These are phyloP conservation scores for Bursaphelenchus okinawaensis DNA, from an alignment of 2,888 invertebrate genomes.

Conservation along the genomic window DNA sequence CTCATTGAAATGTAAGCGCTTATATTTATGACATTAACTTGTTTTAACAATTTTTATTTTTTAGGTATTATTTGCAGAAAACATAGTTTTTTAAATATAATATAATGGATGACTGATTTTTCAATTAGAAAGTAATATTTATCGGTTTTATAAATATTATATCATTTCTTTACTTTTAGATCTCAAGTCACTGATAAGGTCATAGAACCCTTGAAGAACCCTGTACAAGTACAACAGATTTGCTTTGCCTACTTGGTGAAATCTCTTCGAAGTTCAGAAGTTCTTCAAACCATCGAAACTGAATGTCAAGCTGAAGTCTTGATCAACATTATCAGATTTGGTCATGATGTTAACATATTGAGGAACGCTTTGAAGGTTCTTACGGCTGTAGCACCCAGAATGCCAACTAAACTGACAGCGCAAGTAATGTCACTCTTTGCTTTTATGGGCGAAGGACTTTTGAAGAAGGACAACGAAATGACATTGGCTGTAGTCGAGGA, in stretches of 20 bases:
- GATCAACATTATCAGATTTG: conserved; percentile 64
- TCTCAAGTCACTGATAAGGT: not conserved
- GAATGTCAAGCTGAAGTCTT: conserved; percentile 16
- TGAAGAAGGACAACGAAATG: conserved; percentile 61
- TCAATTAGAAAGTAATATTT: not conserved
- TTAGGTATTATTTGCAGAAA: no score
- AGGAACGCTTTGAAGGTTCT: conserved; percentile 82
- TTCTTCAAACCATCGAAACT: not conserved
- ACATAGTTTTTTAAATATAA: no score
- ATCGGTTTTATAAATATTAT: no score
- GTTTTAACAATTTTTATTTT: no score
- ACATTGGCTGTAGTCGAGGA: conserved; percentile 48
- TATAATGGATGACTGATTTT: no score
- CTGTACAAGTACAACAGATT: conserved; percentile 64
- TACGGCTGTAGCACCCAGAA: conserved; percentile 62
- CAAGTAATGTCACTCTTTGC: conserved; percentile 95
- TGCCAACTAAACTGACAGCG: conserved; percentile 71
- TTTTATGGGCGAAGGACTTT: conserved; percentile 87
- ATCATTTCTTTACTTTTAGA: no score
- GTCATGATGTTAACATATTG: conserved; percentile 89
- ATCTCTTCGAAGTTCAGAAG: not conserved
- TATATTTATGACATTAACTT: no score
- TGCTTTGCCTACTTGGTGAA: conserved; percentile 67
- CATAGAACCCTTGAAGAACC: not conserved
- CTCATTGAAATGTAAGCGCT: conserved; percentile 41